phyloP scores from a whole-genome alignment of 2,888 invertebrate species.

The Notodonta dromedarius region DNA sequence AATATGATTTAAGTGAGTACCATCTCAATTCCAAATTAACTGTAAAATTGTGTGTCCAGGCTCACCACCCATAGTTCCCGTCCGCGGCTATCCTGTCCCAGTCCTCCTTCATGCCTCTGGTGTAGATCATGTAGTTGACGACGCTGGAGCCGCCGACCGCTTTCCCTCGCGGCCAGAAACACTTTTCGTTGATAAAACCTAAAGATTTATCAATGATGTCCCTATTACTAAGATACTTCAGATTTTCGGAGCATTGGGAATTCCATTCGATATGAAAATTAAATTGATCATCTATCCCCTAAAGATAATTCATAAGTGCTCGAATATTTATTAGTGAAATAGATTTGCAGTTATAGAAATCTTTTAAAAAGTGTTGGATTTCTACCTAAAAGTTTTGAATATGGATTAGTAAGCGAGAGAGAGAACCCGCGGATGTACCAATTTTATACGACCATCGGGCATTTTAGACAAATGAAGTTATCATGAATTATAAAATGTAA shows the following conservation, averaged over 20 bases:
- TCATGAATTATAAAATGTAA: too few species aligned
- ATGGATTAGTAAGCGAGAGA: too few species aligned
- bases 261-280: neutral
- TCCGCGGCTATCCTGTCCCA: constrained; percentile 86
- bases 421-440: too few species aligned
- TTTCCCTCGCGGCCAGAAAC: constrained; percentile 79
- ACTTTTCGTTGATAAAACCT: constrained; percentile 69
- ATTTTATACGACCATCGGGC: too few species aligned
- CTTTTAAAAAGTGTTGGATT: too few species aligned
- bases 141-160: constrained; percentile 80
- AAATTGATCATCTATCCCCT: neutral
- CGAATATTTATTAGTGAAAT: neutral
- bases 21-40: neutral
- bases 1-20: neutral
- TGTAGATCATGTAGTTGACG: constrained; percentile 86
- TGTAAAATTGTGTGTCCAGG: neutral
- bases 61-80: constrained; percentile 88
- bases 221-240: neutral
- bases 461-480: too few species aligned
- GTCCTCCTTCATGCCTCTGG: constrained; percentile 86
- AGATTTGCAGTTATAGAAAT: too few species aligned
- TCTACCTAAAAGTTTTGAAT: too few species aligned
- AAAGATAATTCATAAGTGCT: neutral
- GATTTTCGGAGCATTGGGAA: neutral
- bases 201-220: constrained; percentile 21